A percentile compares a stretch with the other conserved stretches of the same genome.
Conservation (phyloP, 2,797 vertebrate genomes). For the Danio choprae region DNA sequence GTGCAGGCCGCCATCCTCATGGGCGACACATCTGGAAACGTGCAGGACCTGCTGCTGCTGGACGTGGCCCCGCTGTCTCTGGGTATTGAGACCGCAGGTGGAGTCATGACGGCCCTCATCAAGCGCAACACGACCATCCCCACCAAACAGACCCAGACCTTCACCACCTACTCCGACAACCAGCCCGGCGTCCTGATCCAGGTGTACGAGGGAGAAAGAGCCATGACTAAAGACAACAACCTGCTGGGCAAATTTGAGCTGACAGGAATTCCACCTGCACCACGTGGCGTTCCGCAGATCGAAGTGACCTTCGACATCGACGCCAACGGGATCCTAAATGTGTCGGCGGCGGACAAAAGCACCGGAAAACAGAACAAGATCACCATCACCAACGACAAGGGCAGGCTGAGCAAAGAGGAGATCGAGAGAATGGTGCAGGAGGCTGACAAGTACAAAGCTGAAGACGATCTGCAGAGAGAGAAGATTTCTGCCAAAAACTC, state of each 20-base stretch:
- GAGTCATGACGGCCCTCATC: conserved; percentile 63
- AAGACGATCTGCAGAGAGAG: conserved; percentile 60
- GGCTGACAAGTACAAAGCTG: conserved; percentile 59
- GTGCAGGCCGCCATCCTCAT: conserved; percentile 62
- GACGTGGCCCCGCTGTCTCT: conserved; percentile 60
- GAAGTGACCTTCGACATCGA: conserved; percentile 63
- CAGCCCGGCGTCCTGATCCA: conserved; percentile 63
- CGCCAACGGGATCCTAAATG: conserved; percentile 63
- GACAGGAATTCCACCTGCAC: conserved; percentile 59
- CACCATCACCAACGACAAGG: conserved; percentile 63
- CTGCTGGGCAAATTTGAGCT: conserved; percentile 61
- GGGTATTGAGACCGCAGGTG: conserved; percentile 62
- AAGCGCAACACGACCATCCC: conserved; percentile 63
- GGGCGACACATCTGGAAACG: conserved; percentile 59
- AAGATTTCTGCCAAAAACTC: conserved; percentile 60
- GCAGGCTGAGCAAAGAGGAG: conserved; percentile 62
- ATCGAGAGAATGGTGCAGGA: conserved; percentile 65
- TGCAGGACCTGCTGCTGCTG: conserved; percentile 61
- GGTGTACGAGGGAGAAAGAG: conserved; percentile 57
- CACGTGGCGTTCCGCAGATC: conserved; percentile 62
- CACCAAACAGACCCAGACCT: conserved; percentile 61
- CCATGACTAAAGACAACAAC: conserved; percentile 60
- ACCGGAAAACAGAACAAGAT: conserved; percentile 64
- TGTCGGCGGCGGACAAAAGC: conserved; percentile 62
- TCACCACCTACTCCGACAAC: conserved; percentile 61